phyloP scores from a whole-genome alignment of 2,113 vertebrate species.

The Gobius niger region DNA sequence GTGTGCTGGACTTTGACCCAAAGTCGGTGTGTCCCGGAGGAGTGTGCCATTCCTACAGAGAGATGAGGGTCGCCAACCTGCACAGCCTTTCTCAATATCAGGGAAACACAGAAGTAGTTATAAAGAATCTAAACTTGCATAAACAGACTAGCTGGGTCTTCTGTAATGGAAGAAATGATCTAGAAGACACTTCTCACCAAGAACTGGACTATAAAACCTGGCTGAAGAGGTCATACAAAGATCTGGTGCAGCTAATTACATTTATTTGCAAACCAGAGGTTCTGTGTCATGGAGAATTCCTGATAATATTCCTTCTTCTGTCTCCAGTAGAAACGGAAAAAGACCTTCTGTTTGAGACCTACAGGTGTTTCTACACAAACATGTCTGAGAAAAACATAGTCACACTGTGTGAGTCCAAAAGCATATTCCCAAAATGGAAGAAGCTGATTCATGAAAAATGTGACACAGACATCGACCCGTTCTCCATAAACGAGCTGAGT shows the following conservation, averaged over 20 bases:
- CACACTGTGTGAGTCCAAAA: constrained; percentile 70
- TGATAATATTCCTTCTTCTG: constrained; percentile 80
- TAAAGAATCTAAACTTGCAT: constrained; percentile 72
- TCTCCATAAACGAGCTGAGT: constrained; percentile 71
- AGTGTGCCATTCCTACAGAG: constrained; percentile 67
- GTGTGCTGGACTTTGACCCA: constrained; percentile 78
- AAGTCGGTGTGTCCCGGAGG: constrained; percentile 67
- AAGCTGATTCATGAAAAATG: constrained; percentile 65
- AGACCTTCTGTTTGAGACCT: constrained; percentile 78
- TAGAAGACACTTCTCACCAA: constrained; percentile 25
- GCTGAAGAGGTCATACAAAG: constrained; percentile 65
- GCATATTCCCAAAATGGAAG: constrained; percentile 71
- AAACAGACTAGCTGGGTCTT: constrained; percentile 84
- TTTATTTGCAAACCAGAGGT: constrained; percentile 78
- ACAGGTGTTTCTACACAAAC: constrained; percentile 76
- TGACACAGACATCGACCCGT: constrained; percentile 56
- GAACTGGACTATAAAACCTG: constrained; percentile 63
- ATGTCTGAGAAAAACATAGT: constrained; percentile 70
- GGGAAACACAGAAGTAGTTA: constrained; percentile 62
- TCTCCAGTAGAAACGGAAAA: constrained; percentile 69
- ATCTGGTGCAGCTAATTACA: constrained; percentile 72
- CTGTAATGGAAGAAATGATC: constrained; percentile 78
- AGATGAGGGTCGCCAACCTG: constrained; percentile 67
- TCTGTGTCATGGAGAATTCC: constrained; percentile 60
- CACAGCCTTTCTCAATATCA: constrained; percentile 72